Conservation (phyloP, 2,797 vertebrate genomes). For the Oreochromis mossambicus region DNA sequence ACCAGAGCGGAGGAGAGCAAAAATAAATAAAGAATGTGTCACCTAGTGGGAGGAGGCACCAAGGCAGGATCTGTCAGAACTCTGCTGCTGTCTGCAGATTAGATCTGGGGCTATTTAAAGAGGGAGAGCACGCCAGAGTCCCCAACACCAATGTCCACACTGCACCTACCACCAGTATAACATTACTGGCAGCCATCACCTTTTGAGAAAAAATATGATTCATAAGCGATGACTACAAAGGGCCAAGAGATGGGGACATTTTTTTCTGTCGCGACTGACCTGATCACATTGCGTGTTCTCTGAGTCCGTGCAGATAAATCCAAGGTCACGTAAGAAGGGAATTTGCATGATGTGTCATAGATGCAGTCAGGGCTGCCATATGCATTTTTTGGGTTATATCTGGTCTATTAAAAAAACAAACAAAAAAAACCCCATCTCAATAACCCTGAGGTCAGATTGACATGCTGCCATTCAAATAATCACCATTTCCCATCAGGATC, state of each 20-base stretch:
- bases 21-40: conserved; percentile 78
- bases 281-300: conserved; percentile 8
- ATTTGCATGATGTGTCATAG: conserved; percentile 40
- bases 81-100: conserved; percentile 80
- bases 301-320: conserved; percentile 24
- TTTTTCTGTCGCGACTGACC: conserved; percentile 24
- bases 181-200: conserved; percentile 58
- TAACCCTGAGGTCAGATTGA: conserved; percentile 25
- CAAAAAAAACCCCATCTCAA: background rate
- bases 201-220: conserved; percentile 31
- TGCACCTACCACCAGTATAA: conserved; percentile 20
- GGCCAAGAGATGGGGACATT: background rate
- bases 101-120: conserved; percentile 78
- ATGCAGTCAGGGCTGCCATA: background rate
- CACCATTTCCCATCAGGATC: conserved; percentile 40
- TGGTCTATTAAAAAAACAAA: background rate
- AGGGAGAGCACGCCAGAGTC: conserved; percentile 49
- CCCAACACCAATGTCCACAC: conserved; percentile 50
- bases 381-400: conserved; percentile 20
- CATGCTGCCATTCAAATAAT: conserved; percentile 46
- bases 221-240: conserved; percentile 24
- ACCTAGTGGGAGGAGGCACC: conserved; percentile 74
- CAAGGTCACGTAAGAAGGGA: conserved; percentile 46
- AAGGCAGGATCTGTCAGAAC: conserved; percentile 78
- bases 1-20: conserved; percentile 67